Evolutionary conservation across 2,113 vertebrate genomes (phyloP).

Genomic region (Nesogale talazaci): DNA sequence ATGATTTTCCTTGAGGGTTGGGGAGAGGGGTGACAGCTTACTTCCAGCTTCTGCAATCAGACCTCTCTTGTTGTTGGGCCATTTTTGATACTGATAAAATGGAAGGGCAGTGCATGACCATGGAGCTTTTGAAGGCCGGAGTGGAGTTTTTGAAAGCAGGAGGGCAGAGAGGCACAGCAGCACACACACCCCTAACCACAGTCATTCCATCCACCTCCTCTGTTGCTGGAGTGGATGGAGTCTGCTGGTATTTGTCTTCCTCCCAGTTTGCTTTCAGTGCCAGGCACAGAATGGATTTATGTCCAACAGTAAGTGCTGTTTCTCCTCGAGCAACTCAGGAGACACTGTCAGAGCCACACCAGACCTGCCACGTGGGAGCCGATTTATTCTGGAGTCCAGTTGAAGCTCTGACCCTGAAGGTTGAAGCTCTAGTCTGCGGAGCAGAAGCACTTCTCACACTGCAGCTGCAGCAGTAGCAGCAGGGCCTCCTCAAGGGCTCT

Average conservation of each 20-base stretch:
- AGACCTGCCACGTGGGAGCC: not conserved
- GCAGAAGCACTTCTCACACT: not conserved
- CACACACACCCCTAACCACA: not conserved
- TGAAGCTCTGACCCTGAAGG: not conserved
- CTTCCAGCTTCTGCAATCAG: constrained; percentile 82
- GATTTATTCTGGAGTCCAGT: constrained; percentile 24
- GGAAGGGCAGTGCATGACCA: constrained; percentile 72
- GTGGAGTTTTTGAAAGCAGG: constrained; percentile 66
- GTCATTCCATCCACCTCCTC: not conserved
- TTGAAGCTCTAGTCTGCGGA: not conserved
- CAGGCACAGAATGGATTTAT: not conserved
- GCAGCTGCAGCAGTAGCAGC: too few relatives aligned
- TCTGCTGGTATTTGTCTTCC: constrained; percentile 56
- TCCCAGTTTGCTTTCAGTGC: constrained; percentile 40
- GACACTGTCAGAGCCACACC: too few relatives aligned
- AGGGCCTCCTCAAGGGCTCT: not conserved
- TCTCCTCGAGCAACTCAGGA: not conserved
- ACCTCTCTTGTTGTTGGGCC: constrained; percentile 79
- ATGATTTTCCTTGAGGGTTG: constrained; percentile 82
- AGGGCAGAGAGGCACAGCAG: constrained; percentile 1
- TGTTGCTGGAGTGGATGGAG: not conserved
- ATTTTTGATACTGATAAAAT: constrained; percentile 86
- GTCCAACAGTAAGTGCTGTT: not conserved
- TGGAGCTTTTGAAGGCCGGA: constrained; percentile 66
- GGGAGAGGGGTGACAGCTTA: constrained; percentile 81